These are phyloP conservation scores for Lepidostoma basale DNA, from an alignment of 1,140 invertebrate species.

Conservation along the genomic window DNA sequence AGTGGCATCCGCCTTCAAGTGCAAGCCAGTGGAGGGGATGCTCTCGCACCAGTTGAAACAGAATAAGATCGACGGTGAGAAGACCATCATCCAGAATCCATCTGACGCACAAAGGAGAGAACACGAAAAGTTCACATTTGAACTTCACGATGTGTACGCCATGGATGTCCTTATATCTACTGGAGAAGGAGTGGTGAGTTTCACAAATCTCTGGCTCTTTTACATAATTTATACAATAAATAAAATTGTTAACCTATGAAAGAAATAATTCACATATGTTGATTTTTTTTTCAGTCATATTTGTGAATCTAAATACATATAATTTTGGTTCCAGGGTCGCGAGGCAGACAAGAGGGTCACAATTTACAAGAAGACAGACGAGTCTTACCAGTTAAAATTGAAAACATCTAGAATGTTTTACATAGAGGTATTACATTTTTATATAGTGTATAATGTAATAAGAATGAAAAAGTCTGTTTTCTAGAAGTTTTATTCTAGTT, in stretches of 20 bases:
- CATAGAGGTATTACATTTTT: conserved; percentile 70
- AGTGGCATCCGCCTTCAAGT: conserved; percentile 89
- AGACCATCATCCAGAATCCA: conserved; percentile 98
- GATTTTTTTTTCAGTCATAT: neutral
- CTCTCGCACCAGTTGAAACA: conserved; percentile 96
- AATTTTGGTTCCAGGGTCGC: conserved; percentile 65
- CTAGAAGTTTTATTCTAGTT: too few relatives aligned
- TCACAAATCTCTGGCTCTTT: too few relatives aligned
- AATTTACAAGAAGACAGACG: conserved; percentile 98
- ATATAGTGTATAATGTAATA: neutral
- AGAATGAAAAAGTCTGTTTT: too few relatives aligned
- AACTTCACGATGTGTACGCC: conserved; percentile 97
- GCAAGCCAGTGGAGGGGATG: conserved; percentile 99
- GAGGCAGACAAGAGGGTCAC: conserved; percentile 94
- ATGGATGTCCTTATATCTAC: conserved; percentile 97
- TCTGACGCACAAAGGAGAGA: conserved; percentile 97
- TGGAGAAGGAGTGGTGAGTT: conserved; percentile 80
- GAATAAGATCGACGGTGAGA: conserved; percentile 97
- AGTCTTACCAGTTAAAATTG: conserved; percentile 95
- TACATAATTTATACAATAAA: neutral
- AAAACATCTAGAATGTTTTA: conserved; percentile 96
- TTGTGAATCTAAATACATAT: neutral
- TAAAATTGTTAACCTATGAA: neutral
- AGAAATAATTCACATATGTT: neutral
- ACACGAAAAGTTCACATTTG: conserved; percentile 96